Base-by-base conservation (phyloP, 2,113 vertebrate species). In the Marmota flaviventris region DNA sequence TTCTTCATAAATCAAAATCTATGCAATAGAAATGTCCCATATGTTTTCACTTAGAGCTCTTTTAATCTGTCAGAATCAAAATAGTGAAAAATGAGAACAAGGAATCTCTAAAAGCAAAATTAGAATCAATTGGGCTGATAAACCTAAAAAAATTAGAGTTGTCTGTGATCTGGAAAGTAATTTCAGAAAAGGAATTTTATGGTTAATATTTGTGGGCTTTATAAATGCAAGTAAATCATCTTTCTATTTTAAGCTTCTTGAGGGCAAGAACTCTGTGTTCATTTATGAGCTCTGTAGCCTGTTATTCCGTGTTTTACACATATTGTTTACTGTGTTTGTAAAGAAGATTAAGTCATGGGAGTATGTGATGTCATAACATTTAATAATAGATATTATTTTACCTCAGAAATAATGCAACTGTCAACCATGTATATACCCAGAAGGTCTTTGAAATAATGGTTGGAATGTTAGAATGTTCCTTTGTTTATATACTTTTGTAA, bases 171-270 rank as follows among this genome's bases (percentile, higher is more conserved):
- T 5, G 37, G 34, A 73, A 72, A 32, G 29, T 51, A 22, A 73
- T 67, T 78, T 90, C 29, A 90, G 48, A 75, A 76, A 79, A 79
- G 20, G 17, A 42, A n/a, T 75, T 95, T 84, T 93, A 72, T 87
- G 32, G 24, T 70, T 75, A 65, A 45, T 75, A 61, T 45, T 86
- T 90, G 18, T 86, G 32, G 29, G 32, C 75, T 93, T 45, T 69
- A 0, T 39, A 96, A 89, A 69, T 70, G 25, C n/a, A 72, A 53
- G 53, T n/a, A 90, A 34, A 3, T 88, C 78, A 32, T 56, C 45
- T 51, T 65, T 77, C 10, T 83, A 13, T 69, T 85, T 65, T 77
- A 70, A 92, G 48, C 11, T 48, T 65, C 69, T 76, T 92, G 51
- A 78, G 8, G 20, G 27, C 24, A 89, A 65, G 48, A 48, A 22